Evolutionary conservation across 2,113 vertebrate species (phyloP).

Genomic region (Scomber colias): DNA sequence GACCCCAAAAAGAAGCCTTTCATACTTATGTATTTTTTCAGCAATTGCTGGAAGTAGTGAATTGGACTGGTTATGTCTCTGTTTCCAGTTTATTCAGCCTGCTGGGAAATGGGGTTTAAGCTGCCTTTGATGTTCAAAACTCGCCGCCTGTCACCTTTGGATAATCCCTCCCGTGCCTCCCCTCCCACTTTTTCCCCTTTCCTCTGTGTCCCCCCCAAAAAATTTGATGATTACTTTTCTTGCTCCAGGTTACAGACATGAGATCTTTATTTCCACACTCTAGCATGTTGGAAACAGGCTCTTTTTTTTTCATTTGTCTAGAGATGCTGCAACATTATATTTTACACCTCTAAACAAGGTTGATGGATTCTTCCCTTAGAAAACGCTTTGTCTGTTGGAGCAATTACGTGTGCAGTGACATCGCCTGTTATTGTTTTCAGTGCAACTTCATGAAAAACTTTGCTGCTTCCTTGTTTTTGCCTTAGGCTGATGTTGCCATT

Average conservation of each 20-base stretch:
- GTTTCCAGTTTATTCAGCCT: conserved; percentile 19
- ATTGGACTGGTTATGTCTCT: conserved; percentile 29
- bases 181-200: background rate
- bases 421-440: conserved; percentile 73
- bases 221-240: conserved; percentile 64
- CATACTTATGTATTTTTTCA: background rate
- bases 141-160: conserved; percentile 38
- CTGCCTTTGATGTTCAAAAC: conserved; percentile 42
- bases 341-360: conserved; percentile 63
- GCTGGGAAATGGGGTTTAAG: conserved; percentile 20
- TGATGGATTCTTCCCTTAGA: conserved; percentile 69
- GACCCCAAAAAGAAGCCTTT: background rate
- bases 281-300: conserved; percentile 44
- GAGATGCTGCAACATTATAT: conserved; percentile 45
- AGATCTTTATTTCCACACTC: conserved; percentile 43
- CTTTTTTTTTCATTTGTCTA: conserved; percentile 42
- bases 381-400: conserved; percentile 64
- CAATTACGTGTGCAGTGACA: conserved; percentile 72
- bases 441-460: conserved; percentile 70
- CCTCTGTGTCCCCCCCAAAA: background rate
- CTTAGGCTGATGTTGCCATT: conserved; percentile 49
- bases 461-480: conserved; percentile 62
- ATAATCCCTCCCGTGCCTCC: conserved; percentile 4
- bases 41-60: conserved; percentile 3
- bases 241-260: conserved; percentile 63